Conservation (phyloP, 1,140 invertebrate species). For the Anoplophora glabripennis region DNA sequence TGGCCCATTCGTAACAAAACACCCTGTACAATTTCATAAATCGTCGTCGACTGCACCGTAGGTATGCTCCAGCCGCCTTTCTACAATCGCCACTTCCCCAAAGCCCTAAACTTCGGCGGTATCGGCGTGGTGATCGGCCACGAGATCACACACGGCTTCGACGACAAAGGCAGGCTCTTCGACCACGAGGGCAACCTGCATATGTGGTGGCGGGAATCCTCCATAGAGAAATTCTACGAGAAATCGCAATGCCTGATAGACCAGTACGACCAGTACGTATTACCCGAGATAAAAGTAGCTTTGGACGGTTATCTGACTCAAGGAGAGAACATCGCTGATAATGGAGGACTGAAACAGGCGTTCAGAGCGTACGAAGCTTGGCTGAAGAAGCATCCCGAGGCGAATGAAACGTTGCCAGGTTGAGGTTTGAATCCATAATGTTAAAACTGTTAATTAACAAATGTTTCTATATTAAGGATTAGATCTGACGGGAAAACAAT, state of each 20-base stretch:
- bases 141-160: constrained; percentile 69
- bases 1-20: too few relatives aligned
- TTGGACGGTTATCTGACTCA: constrained; percentile 65
- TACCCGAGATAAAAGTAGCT: constrained; percentile 58
- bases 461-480: constrained; percentile 46
- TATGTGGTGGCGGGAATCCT: constrained; percentile 74
- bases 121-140: constrained; percentile 70
- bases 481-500: constrained; percentile 68
- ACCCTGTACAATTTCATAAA: too few relatives aligned
- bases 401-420: constrained; percentile 65
- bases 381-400: constrained; percentile 53
- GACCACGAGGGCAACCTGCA: constrained; percentile 68
- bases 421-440: background rate
- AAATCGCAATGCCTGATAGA: constrained; percentile 79
- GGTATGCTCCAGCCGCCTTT: constrained; percentile 91
- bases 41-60: background rate
- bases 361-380: constrained; percentile 69
- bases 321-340: constrained; percentile 89
- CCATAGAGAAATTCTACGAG: constrained; percentile 63
- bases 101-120: constrained; percentile 75
- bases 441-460: too few relatives aligned
- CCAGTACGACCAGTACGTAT: constrained; percentile 66
- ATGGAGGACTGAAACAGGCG: constrained; percentile 79
- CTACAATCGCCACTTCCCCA: constrained; percentile 79
- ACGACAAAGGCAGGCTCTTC: constrained; percentile 62